Percentiles rank a stretch among this genome's conserved stretches.
Conservation (phyloP, 2,797 vertebrate species). For the Sandelia bainsii region DNA sequence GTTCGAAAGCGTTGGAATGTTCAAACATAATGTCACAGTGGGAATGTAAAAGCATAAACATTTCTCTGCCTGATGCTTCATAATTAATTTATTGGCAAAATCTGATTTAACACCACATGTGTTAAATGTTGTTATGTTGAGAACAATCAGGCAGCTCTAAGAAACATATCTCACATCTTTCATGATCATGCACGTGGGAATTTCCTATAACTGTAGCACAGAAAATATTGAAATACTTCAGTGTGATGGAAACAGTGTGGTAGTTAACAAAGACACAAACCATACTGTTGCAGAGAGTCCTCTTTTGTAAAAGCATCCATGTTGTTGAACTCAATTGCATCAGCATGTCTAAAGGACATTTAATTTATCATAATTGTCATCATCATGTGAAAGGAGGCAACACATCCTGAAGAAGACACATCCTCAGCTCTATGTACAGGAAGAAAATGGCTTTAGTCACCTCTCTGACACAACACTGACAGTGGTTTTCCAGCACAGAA, state of each 20-base stretch:
- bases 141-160: constrained; percentile 36
- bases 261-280: constrained; percentile 41
- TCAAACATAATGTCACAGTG: constrained; percentile 41
- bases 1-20: constrained; percentile 42
- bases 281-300: constrained; percentile 35
- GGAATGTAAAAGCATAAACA: constrained; percentile 34
- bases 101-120: constrained; percentile 27
- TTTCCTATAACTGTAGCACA: constrained; percentile 45
- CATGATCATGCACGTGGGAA: constrained; percentile 55
- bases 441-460: constrained; percentile 80
- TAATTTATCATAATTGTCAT: constrained; percentile 40
- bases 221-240: constrained; percentile 28
- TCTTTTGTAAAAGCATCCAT: constrained; percentile 55
- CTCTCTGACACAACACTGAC: constrained; percentile 30
- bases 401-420: constrained; percentile 58
- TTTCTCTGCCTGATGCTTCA: constrained; percentile 15
- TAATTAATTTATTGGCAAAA: constrained; percentile 27
- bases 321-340: constrained; percentile 56
- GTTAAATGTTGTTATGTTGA: constrained; percentile 13
- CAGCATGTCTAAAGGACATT: constrained; percentile 59
- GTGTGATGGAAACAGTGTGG: constrained; percentile 31
- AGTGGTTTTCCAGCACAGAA: constrained; percentile 32
- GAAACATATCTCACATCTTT: constrained; percentile 39
- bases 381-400: constrained; percentile 59
- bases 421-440: constrained; percentile 72